A percentile compares a stretch with the other conserved stretches of the same genome.
Conservation (phyloP, 2,888 invertebrate species). For the Caenorhabditis imperialis region DNA sequence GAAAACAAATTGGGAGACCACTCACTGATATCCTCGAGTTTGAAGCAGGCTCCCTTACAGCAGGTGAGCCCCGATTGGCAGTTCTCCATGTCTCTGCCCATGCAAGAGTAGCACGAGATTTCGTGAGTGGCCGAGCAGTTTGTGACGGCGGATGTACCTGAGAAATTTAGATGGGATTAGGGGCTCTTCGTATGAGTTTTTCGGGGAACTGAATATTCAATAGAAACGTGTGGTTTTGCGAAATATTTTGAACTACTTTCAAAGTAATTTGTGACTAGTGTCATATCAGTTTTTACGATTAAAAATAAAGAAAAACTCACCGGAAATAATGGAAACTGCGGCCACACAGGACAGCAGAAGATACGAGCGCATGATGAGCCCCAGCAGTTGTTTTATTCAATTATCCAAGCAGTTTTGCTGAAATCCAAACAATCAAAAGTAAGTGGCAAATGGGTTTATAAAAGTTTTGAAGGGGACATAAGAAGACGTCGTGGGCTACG, state of each 20-base stretch:
- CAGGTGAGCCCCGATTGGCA: slow-evolving; percentile 68
- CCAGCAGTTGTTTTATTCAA: too few species aligned
- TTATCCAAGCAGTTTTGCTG: too few species aligned
- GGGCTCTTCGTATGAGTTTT: too few species aligned
- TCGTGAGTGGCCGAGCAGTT: slow-evolving; percentile 59
- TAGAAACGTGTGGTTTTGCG: too few species aligned
- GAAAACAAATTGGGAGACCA: neutral
- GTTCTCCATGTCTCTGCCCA: slow-evolving; percentile 71
- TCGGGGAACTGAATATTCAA: too few species aligned
- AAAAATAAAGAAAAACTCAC: slow-evolving; percentile 2
- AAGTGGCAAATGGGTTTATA: too few species aligned
- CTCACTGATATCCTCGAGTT: slow-evolving; percentile 67
- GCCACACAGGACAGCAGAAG: slow-evolving; percentile 22
- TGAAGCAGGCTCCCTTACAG: slow-evolving; percentile 71
- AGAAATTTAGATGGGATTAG: neutral
- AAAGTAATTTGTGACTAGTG: too few species aligned
- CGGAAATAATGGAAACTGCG: slow-evolving; percentile 11
- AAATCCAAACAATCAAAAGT: neutral
- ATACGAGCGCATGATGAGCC: slow-evolving; percentile 6
- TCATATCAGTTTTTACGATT: too few species aligned
- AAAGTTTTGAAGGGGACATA: too few species aligned
- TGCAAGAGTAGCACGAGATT: slow-evolving; percentile 61
- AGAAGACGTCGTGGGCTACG: slow-evolving; percentile 22
- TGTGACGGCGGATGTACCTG: slow-evolving; percentile 16
- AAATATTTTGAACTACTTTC: too few species aligned